Base-by-base conservation (phyloP, 2,888 invertebrate genomes). In the Dynastes tityus region DNA sequence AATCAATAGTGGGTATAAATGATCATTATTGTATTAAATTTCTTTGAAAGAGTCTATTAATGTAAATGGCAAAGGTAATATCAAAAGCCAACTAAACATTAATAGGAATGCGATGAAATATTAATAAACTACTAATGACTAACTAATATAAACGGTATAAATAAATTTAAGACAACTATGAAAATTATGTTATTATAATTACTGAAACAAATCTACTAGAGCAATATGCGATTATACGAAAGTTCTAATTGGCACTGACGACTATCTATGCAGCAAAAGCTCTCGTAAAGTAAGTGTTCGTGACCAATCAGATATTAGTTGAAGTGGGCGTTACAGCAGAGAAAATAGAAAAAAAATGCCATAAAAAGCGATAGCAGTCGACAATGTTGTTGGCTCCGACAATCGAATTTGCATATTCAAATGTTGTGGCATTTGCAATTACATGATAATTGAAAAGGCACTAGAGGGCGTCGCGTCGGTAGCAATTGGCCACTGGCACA, bases 371-470 rank as follows among this genome's bases (percentile, higher is more conserved):
- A 16, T 37, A 37, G 73, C 58, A 58, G 55, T 73, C 73, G 55
- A 58, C 58, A 58, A 3, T 40, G 61, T 58, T 58, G 73, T 58
- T 11, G 58, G 58, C 58, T 58, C 67, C 27, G 76, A 40, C 76
- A 53, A 55, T 0, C 67, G 64, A 76, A 87, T 87, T 87, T 87
- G 85, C 87, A 87, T 87, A 87, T 87, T 87, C 87, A 87, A 87
- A 87, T 87, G 85, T 86, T 87, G 87, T 86, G 86, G 87, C 84
- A 85, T 85, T 82, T 84, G 86, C 87, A 87, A 87, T 87, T 87
- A 87, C 86, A 84, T 87, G 86, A 87, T 87, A 87, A 87, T 87
- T 87, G 87, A 87, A 87, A 87, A 83, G 85, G 85, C 84, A 87
- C 85, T 86, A 86, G 86, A 86, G 86, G 85, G 16, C 16, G 16